phyloP scores from a whole-genome alignment of 2,113 vertebrate species.

The Eretmochelys imbricata region DNA sequence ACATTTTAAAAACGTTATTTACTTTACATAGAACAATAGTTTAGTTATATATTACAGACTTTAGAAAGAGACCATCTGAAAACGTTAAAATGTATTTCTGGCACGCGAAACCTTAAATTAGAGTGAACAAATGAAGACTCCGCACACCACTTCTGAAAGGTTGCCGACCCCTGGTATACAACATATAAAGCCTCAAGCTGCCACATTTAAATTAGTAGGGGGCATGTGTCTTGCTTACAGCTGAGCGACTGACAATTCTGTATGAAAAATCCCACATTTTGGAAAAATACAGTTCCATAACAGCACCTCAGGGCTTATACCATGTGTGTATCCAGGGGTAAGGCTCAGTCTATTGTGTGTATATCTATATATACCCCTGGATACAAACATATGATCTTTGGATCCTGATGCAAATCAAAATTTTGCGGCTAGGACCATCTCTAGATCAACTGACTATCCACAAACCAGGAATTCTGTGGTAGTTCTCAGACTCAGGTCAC shows the following conservation, averaged over 20 bases:
- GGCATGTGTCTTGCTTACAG: not conserved
- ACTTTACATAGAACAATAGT: too few relatives aligned
- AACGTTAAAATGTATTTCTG: too few relatives aligned
- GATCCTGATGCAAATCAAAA: not conserved
- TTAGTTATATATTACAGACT: too few relatives aligned
- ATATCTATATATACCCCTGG: not conserved
- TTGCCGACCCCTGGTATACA: not conserved
- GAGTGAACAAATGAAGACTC: too few relatives aligned
- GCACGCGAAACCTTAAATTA: too few relatives aligned
- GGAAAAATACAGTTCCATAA: not conserved
- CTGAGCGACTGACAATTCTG: not conserved
- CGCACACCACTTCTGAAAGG: too few relatives aligned
- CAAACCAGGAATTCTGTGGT: not conserved
- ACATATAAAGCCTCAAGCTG: too few relatives aligned
- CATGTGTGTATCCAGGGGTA: too few relatives aligned
- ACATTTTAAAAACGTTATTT: too few relatives aligned
- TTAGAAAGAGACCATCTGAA: too few relatives aligned
- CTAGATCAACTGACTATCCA: not conserved
- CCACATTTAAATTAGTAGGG: not conserved
- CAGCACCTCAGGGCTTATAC: rapidly evolving
- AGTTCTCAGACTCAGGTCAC: constrained; percentile 13
- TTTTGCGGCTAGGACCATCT: not conserved
- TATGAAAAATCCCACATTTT: rapidly evolving
- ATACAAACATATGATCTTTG: not conserved
- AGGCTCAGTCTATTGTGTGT: too few relatives aligned